These are phyloP conservation scores for Anarrhichthys ocellatus DNA, from an alignment of 2,113 vertebrate species.

Conservation along the genomic window DNA sequence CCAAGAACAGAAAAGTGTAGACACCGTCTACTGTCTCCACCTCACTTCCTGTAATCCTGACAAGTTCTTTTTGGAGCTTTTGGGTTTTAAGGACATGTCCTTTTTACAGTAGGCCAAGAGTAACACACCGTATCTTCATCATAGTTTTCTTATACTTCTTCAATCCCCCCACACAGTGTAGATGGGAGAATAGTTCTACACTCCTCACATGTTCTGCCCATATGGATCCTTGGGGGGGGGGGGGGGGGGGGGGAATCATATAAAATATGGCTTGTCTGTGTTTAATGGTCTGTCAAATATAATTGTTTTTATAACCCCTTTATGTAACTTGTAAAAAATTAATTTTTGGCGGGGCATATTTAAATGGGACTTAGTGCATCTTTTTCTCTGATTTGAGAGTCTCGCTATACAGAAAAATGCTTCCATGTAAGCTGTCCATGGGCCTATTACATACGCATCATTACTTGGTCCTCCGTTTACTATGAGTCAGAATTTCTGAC, in stretches of 20 bases:
- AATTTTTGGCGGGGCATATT: too few species aligned
- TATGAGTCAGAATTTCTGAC: constrained; percentile 1
- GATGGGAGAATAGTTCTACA: not conserved
- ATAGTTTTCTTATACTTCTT: not conserved
- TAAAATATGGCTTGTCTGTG: not conserved
- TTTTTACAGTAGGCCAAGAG: not conserved
- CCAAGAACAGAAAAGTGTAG: not conserved
- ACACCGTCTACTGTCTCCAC: not conserved
- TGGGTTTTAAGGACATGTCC: not conserved
- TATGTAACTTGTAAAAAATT: not conserved
- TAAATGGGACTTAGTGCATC: too few species aligned
- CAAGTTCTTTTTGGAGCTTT: not conserved
- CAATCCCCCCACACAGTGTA: not conserved
- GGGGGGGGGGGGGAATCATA: too few species aligned
- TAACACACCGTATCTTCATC: not conserved
- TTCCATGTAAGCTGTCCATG: too few species aligned
- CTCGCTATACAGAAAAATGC: too few species aligned
- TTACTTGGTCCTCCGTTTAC: not conserved
- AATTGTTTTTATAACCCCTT: not conserved
- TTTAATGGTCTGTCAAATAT: not conserved
- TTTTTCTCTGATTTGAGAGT: too few species aligned
- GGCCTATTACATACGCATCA: not conserved
- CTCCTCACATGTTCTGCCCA: not conserved
- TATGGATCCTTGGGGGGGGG: not conserved
- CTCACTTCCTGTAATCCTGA: not conserved